phyloP scores from a whole-genome alignment of 2,888 invertebrate genomes.

The Leistus spinibarbis region DNA sequence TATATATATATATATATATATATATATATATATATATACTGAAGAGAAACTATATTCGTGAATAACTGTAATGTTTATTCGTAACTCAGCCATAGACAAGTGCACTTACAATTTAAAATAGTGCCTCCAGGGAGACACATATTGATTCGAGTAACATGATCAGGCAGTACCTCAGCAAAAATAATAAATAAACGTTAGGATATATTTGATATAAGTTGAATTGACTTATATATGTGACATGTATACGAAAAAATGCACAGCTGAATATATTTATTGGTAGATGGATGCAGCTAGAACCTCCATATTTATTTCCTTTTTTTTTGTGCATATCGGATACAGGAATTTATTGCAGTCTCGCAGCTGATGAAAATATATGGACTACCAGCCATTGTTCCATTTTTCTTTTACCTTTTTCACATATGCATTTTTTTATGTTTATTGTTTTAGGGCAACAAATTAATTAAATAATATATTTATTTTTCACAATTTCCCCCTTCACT shows the following conservation, averaged over 20 bases:
- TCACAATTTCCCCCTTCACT: too few relatives aligned
- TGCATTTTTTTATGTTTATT: not conserved
- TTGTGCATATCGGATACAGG: not conserved
- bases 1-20: constrained; percentile 6
- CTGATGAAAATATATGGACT: not conserved
- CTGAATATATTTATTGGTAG: too few relatives aligned
- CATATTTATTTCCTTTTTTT: not conserved
- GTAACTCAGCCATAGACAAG: not conserved
- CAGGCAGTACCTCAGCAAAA: not conserved
- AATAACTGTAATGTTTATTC: constrained; percentile 1
- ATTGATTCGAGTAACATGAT: not conserved
- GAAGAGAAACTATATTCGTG: too few relatives aligned
- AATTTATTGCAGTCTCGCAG: not conserved
- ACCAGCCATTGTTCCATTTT: not conserved
- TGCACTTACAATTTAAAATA: not conserved
- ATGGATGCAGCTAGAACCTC: not conserved
- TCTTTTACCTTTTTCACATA: not conserved
- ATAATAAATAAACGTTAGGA: not conserved
- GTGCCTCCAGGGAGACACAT: not conserved
- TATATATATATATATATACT: not conserved
- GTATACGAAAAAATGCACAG: not conserved
- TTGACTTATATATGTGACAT: not conserved
- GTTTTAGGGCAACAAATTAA: not conserved
- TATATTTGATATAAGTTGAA: not conserved
- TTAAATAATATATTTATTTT: too few relatives aligned